These are phyloP conservation scores for Acanthosepion pharaonis DNA, from an alignment of 2,888 invertebrate species.

Conservation along the genomic window DNA sequence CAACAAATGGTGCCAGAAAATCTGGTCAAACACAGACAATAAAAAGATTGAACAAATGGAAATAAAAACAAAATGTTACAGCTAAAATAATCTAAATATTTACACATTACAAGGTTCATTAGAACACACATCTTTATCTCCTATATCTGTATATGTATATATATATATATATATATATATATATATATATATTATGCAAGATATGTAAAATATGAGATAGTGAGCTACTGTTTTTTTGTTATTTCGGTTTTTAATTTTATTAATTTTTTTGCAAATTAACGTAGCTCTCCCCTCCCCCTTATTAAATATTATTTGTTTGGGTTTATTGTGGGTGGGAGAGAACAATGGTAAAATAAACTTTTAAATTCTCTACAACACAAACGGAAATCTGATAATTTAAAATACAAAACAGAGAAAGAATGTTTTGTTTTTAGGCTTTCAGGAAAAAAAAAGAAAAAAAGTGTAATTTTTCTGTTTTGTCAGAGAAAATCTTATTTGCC, in stretches of 20 bases:
- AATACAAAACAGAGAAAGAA: neutral
- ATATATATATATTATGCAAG: no score
- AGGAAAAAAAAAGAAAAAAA: no score
- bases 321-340: neutral
- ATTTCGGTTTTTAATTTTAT: neutral
- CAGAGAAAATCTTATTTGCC: no score
- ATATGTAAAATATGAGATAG: no score
- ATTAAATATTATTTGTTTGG: neutral
- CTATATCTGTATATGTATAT: no score
- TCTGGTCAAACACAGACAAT: neutral
- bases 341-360: neutral
- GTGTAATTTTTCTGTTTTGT: no score
- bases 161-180: no score
- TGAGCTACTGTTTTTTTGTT: slow-evolving; percentile 4
- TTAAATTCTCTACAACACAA: neutral
- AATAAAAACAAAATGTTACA: neutral
- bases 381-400: neutral
- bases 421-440: neutral
- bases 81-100: neutral
- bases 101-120: neutral
- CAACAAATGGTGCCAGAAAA: neutral
- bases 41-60: neutral
- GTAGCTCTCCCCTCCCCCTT: neutral
- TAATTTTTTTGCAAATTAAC: neutral
- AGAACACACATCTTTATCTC: neutral